Base-by-base conservation (phyloP, 2,888 invertebrate species). In the Agriopis marginaria region DNA sequence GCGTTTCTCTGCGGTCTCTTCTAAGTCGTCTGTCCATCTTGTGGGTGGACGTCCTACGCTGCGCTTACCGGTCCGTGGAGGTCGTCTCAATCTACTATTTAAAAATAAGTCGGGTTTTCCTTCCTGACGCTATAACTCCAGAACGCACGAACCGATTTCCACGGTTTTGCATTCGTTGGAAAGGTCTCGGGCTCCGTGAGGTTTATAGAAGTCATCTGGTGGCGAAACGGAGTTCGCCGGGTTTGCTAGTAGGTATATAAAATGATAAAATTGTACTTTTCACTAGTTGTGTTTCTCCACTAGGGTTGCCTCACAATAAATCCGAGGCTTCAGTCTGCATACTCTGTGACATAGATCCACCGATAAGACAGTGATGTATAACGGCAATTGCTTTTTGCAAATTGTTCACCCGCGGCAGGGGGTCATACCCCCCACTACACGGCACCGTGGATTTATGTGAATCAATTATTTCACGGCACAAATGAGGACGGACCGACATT, bases 301-400 rank as follows among this genome's bases (percentile, higher is more conserved):
- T 56, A 62, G 62, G 67, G 61, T 17, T 61, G 66, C 9, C 55
- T 55, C 47, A 62, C 55, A 65, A 47, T 62, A 60, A 61, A 69
- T 63, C 62, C 10, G 51, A 59, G 45, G 59, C 63, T 42, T 68
- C 60, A 67, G 61, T 65, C 68, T 60, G 66, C 14, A 42, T 80
- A 73, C 80, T 78, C 81, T 84, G 86, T 87, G 84, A 86, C 68
- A 60, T 81, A 86, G 87, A 89, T 89, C 83, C 83, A 67, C 63
- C 82, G 89, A 89, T 89, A 90, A 89, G 91, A 87, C 90, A 89
- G 84, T 92, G 92, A 91, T 87, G 80, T 87, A 92, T 90, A 77
- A 83, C 77, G 74, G 84, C 89, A 89, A 92, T 92, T 88, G 88
- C 86, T 90, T 91, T 90, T 89, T 88, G 87, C 87, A 89, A 92